Conservation (phyloP, 2,113 vertebrate species). For the Aspidoscelis tigris region DNA sequence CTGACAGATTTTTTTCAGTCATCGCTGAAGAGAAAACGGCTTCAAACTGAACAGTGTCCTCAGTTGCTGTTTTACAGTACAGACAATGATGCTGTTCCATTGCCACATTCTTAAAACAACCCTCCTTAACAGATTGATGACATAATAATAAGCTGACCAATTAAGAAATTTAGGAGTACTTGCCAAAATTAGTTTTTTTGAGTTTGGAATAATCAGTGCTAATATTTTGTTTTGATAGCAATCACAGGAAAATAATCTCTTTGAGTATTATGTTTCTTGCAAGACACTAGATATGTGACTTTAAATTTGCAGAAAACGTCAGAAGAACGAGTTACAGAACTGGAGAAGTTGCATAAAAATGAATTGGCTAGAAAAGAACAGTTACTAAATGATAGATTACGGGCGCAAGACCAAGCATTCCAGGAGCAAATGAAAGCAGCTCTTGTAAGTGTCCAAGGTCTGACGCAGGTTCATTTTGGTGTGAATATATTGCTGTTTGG, state of each 20-base stretch:
- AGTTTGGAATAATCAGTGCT: too few relatives aligned
- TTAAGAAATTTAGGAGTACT: too few relatives aligned
- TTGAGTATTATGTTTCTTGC: not conserved
- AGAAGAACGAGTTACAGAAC: slow-evolving; percentile 81
- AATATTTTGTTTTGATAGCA: not conserved
- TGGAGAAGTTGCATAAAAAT: slow-evolving; percentile 84
- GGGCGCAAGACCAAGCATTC: slow-evolving; percentile 69
- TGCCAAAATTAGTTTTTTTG: too few relatives aligned
- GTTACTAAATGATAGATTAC: slow-evolving; percentile 76
- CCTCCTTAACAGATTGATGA: too few relatives aligned
- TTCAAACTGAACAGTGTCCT: too few relatives aligned
- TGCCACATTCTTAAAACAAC: too few relatives aligned
- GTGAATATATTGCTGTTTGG: not conserved
- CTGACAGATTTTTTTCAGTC: too few relatives aligned
- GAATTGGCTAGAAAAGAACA: slow-evolving; percentile 85
- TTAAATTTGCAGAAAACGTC: slow-evolving; percentile 83
- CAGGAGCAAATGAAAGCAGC: slow-evolving; percentile 81
- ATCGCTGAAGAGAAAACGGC: too few relatives aligned
- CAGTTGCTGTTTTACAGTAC: too few relatives aligned
- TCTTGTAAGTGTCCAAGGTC: slow-evolving; percentile 77
- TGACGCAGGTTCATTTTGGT: not conserved
- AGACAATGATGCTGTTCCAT: too few relatives aligned
- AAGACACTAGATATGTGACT: not conserved
- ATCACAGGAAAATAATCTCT: not conserved
- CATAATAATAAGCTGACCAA: too few relatives aligned